phyloP scores from a whole-genome alignment of 2,797 vertebrate genomes.

The Parauchenoglanis ngamensis region DNA sequence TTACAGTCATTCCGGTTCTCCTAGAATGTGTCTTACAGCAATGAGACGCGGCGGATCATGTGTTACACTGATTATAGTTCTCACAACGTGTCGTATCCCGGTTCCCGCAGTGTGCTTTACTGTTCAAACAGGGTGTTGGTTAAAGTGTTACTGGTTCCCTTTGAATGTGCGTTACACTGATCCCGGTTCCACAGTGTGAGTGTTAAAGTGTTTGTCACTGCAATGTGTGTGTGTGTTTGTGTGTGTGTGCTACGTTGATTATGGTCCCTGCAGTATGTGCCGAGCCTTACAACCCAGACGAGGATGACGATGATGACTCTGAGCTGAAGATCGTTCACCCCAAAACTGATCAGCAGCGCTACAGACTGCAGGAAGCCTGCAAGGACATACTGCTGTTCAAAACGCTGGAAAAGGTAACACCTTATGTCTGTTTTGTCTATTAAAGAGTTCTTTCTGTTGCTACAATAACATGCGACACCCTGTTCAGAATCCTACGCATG shows the following conservation, averaged over 20 bases:
- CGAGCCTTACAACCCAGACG: conserved; percentile 93
- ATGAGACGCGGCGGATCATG: too few species aligned
- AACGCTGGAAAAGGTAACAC: conserved; percentile 86
- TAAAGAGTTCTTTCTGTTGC: not conserved
- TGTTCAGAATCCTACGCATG: not conserved
- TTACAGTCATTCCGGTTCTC: not conserved
- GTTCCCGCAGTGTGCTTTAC: too few species aligned
- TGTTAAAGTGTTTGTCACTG: not conserved
- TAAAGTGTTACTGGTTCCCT: too few species aligned
- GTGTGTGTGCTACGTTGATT: not conserved
- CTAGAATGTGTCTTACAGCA: not conserved
- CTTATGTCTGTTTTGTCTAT: not conserved
- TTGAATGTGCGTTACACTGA: too few species aligned
- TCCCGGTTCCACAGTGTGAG: too few species aligned
- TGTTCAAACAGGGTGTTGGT: too few species aligned
- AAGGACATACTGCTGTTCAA: conserved; percentile 93
- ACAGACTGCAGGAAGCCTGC: conserved; percentile 90
- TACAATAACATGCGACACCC: not conserved
- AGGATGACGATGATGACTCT: conserved; percentile 86
- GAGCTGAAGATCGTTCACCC: conserved; percentile 86
- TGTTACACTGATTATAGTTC: not conserved
- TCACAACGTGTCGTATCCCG: not conserved
- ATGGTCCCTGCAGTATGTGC: conserved; percentile 61
- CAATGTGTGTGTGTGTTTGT: too few species aligned
- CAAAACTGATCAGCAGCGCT: conserved; percentile 89